These are phyloP conservation scores for Cotesia vestalis DNA, from an alignment of 1,140 invertebrate genomes.

Conservation along the genomic window DNA sequence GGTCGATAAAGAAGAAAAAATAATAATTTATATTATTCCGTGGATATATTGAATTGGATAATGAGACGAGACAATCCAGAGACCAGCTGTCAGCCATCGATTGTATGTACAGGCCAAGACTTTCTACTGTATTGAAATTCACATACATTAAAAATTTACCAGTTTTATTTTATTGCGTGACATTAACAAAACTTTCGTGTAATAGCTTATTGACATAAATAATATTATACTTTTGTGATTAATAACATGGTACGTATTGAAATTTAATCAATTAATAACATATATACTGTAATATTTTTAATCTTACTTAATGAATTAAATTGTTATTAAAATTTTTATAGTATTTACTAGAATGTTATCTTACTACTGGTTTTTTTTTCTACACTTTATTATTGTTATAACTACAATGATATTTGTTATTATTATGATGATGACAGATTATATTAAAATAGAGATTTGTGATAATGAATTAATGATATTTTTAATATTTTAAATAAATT, in stretches of 20 bases:
- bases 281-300: conserved; percentile 6
- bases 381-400: no score
- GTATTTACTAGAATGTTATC: neutral
- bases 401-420: no score
- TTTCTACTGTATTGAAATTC: conserved; percentile 31
- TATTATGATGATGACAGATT: no score
- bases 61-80: conserved; percentile 21
- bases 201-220: no score
- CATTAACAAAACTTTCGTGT: neutral
- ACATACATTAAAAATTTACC: conserved; percentile 23
- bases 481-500: no score
- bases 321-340: neutral
- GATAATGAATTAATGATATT: no score
- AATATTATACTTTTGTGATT: conserved; percentile 9
- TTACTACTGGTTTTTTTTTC: no score
- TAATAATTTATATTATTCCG: conserved; percentile 35
- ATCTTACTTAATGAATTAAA: neutral
- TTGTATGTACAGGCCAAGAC: conserved; percentile 41
- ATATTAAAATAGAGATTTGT: no score
- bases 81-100: conserved; percentile 58
- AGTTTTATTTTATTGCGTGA: conserved; percentile 13
- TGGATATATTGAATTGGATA: conserved; percentile 20
- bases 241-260: conserved; percentile 15
- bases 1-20: no score
- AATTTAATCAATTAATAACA: conserved; percentile 4